Conservation (phyloP, 2,888 invertebrate species). For the Tetranychus piercei region DNA sequence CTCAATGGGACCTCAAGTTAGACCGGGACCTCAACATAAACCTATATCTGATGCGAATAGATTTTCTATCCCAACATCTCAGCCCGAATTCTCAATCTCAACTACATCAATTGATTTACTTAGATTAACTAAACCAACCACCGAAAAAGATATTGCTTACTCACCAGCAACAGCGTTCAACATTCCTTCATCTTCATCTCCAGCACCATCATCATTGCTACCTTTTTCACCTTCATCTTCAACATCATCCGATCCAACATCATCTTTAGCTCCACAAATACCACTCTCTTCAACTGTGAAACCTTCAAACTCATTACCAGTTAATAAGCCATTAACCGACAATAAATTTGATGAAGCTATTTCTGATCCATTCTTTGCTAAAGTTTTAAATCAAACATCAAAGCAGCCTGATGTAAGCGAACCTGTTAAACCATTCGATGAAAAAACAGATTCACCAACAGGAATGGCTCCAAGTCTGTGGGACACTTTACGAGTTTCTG, state of each 20-base stretch:
- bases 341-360: background rate
- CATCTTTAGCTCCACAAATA: background rate
- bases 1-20: background rate
- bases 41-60: background rate
- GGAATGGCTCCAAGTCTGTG: slow-evolving; percentile 20
- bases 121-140: background rate
- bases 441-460: slow-evolving; percentile 7
- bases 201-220: background rate
- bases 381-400: background rate
- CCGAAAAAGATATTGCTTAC: background rate
- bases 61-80: background rate
- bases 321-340: background rate
- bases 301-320: background rate
- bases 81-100: background rate
- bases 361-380: background rate
- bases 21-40: background rate
- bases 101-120: background rate
- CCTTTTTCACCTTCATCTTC: background rate
- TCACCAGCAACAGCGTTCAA: background rate
- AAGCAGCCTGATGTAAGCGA: background rate
- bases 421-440: background rate
- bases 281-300: background rate
- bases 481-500: slow-evolving; percentile 32
- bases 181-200: background rate
- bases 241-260: background rate